These are phyloP conservation scores for Pycnonotus jocosus DNA, from an alignment of 2,113 vertebrate species.

Conservation along the genomic window DNA sequence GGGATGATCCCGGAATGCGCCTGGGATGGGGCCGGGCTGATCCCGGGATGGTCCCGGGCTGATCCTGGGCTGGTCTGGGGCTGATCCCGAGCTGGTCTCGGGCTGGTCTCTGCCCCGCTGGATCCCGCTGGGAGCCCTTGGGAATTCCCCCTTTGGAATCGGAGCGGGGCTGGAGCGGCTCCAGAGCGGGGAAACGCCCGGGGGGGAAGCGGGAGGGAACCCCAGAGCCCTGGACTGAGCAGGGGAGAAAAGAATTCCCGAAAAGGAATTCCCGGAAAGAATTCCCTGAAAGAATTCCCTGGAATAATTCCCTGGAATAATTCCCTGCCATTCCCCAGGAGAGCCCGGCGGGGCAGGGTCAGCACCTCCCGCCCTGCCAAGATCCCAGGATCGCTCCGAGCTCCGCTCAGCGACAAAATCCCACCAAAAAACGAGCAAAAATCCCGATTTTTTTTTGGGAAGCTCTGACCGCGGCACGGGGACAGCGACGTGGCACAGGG, in stretches of 20 bases:
- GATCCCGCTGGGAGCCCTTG: neutral
- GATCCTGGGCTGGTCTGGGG: neutral
- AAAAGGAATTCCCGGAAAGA: neutral
- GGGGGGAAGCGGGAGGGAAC: no score
- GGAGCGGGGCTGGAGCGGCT: neutral
- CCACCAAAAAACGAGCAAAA: fast-evolving
- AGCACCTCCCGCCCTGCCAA: neutral
- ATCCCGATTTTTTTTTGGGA: fast-evolving
- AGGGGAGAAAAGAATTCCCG: neutral
- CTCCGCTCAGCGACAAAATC: fast-evolving
- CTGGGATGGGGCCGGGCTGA: fast-evolving
- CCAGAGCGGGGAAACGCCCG: fast-evolving
- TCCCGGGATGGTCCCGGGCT: fast-evolving
- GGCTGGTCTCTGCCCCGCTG: neutral
- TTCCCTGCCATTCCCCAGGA: neutral
- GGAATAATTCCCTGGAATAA: neutral
- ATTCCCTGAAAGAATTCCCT: neutral
- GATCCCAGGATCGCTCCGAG: neutral
- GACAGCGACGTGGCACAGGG: neutral
- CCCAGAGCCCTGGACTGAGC: neutral
- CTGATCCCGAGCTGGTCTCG: neutral
- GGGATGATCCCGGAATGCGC: fast-evolving
- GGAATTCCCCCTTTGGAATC: neutral
- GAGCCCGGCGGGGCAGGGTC: neutral
- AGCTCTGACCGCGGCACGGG: fast-evolving